A percentile compares a stretch with the other conserved stretches of the same genome.
Evolutionary conservation across 1,140 invertebrate species (phyloP).

Genomic region (Diabrotica undecimpunctata): DNA sequence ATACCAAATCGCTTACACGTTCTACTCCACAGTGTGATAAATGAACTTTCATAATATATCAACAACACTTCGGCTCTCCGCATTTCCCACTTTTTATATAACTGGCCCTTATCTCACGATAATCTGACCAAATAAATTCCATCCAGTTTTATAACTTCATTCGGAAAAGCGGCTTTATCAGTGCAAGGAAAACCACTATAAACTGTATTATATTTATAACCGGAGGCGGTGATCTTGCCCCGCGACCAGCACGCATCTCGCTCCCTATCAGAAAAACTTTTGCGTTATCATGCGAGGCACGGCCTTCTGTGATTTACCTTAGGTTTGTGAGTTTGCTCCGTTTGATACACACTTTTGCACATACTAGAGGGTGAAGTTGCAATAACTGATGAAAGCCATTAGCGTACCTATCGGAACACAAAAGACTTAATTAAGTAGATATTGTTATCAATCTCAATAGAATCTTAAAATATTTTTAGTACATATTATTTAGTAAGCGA

Average conservation of each 20-base stretch:
- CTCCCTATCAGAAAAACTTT: background rate
- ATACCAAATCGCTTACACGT: too few species aligned
- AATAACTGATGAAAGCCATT: too few species aligned
- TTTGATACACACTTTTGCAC: background rate
- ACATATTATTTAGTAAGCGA: too few species aligned
- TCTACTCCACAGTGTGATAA: too few species aligned
- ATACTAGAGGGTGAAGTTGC: background rate
- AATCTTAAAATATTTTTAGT: too few species aligned
- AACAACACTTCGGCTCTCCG: too few species aligned
- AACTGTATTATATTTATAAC: slow-evolving; percentile 3
- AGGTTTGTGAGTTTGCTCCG: background rate
- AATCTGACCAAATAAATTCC: background rate
- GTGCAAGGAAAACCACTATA: background rate
- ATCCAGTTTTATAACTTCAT: background rate
- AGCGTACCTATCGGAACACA: too few species aligned
- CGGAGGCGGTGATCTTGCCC: background rate
- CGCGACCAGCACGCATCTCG: background rate
- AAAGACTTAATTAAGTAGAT: too few species aligned
- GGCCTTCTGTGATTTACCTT: background rate
- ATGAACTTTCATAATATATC: too few species aligned
- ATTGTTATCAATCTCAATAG: too few species aligned
- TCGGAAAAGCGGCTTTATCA: background rate
- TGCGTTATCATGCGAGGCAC: slow-evolving; percentile 1
- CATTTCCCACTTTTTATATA: too few species aligned
- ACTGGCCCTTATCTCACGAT: too few species aligned